Evolutionary conservation across 2,113 vertebrate genomes (phyloP), one percentile per base, ranked within the genome.

Genomic region (Psilopogon haemacephalus): DNA sequence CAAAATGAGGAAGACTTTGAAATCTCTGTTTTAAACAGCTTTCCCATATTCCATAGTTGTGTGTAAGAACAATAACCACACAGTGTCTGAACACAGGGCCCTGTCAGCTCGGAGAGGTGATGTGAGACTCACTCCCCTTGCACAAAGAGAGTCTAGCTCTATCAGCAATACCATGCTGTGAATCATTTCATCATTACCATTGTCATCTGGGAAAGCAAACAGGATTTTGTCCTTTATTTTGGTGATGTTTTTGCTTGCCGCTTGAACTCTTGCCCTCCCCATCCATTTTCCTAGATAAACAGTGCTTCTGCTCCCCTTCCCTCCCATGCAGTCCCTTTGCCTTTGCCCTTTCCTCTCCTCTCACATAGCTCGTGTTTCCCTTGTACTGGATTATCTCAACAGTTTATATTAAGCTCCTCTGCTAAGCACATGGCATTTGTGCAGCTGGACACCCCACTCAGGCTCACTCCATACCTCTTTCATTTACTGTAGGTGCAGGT

Each of bases 211-310:
- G 58, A 78, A 88, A 84, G 21, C 27, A 92, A 75, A 68, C 18
- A 81, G n/a, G 35, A 78, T 62, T 78, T 92, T 93, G 35, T 28
- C 67, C 50, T 84, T 88, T 84, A 72, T 81, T 88, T 92, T 69
- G 52, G 4, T 48, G 15, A 0, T 75, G 23, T 75, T 81, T 92
- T 5, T 62, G 33, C 38, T 78, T 82, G 21, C 44, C 7, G 8
- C 50, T 84, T 2, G 1, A 58, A 62, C 58, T 78, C 35, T 69
- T 84, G 28, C 16, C 48, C 18, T 78, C 40, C 14, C 30, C 17
- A 11, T 54, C 33, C 44, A 11, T 40, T 68, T 81, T 75, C 50
- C 40, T 86, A 28, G 54, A 42, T 42, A 79, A 87, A 63, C 11
- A 44, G 18, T n/a, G 32, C 23, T 89, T 50, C 74, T 84, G 35